These are phyloP conservation scores for Campoplex capitator DNA, from an alignment of 2,888 invertebrate species.

Conservation along the genomic window DNA sequence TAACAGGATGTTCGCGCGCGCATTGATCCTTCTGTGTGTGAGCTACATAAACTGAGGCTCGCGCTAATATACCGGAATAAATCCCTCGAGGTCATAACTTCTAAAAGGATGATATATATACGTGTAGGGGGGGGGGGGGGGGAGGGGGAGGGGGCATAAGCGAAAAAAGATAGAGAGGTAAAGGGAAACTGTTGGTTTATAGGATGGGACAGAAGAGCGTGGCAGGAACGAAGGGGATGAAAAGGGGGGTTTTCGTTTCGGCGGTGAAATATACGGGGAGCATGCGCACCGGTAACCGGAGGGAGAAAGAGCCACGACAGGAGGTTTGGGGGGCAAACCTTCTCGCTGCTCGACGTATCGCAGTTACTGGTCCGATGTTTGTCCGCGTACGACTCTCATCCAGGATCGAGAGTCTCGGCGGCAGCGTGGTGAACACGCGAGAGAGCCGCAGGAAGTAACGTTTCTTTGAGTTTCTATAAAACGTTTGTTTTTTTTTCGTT, in stretches of 20 bases:
- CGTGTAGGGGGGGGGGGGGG: not conserved
- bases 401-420: conserved; percentile 61
- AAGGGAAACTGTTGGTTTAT: conserved; percentile 2
- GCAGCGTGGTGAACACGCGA: conserved; percentile 66
- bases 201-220: conserved; percentile 11
- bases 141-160: too few species aligned
- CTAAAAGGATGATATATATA: not conserved
- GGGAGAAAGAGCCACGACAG: conserved; percentile 48
- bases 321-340: conserved; percentile 68
- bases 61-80: not conserved
- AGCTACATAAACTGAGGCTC: not conserved
- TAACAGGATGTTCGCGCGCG: conserved; percentile 19
- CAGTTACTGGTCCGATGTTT: conserved; percentile 84
- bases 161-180: not conserved
- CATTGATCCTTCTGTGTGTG: not conserved
- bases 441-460: not conserved
- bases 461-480: not conserved
- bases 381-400: conserved; percentile 78
- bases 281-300: conserved; percentile 65
- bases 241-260: conserved; percentile 63
- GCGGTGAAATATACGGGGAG: conserved; percentile 69
- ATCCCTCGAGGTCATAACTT: not conserved
- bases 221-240: conserved; percentile 1
- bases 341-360: conserved; percentile 78
- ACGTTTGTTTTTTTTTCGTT: not conserved